Base-by-base conservation (phyloP, 1,140 invertebrate genomes). In the Conus ventricosus region DNA sequence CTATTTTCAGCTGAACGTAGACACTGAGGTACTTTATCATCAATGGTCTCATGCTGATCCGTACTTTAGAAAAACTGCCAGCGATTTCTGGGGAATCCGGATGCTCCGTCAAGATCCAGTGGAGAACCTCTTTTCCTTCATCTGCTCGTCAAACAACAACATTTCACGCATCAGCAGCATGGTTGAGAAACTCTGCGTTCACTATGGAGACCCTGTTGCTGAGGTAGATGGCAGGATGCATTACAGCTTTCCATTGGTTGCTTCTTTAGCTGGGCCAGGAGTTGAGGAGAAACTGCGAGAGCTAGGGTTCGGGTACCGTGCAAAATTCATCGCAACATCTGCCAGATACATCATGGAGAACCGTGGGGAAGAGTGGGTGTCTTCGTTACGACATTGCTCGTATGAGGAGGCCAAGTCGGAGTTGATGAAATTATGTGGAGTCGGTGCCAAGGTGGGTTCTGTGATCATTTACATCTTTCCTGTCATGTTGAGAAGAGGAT, bases 81-180 rank as follows among this genome's bases (percentile, higher is more conserved):
- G 96, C 88, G 95, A 97, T 86, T 97, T 97, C 93, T 96, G 96
- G 92, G 98, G 98, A 4, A 97, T 99, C 54, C 96, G 99, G 93
- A 97, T 99, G 92, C 94, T 99, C n/a, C 95, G 97, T 82, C 99
- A 99, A 95, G 97, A 99, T 91, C 97, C 98, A 1, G 96, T 98
- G 5, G 99, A 99, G 96, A 99, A 98, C 96, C 95, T 99, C 1
- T 98, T 99, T 93, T 97, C 98, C 20, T 99, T 99, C 94, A 99
- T 99, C 90, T 99, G 99, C 94, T 99, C 98, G 86, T 98, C 98
- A 88, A 99, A 99, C 94, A 99, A 99, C 95, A 98, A 99, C 93
- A 99, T 99, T 85, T 96, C 96, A 89, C 96, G 98, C 97, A 95
- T 98, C 95, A 95, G 88, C 89, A 88, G 96, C 39, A 98, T 99